A percentile compares a stretch with the other conserved stretches of the same genome.
These are phyloP conservation scores for Hyaena hyaena DNA, from an alignment of 2,113 vertebrate genomes.

Conservation along the genomic window DNA sequence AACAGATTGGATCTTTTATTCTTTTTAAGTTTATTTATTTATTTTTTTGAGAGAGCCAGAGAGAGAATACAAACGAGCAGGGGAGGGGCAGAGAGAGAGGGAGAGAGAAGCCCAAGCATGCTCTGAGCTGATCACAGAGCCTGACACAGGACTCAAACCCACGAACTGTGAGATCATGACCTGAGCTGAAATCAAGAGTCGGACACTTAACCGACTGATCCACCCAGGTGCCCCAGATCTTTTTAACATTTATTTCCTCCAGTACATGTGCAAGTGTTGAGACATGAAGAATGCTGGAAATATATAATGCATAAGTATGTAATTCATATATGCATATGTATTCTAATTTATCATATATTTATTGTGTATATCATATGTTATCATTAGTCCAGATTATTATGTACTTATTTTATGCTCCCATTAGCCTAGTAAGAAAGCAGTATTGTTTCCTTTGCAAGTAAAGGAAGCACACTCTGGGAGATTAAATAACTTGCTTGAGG, in stretches of 20 bases:
- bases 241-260: background rate
- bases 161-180: no score
- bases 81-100: no score
- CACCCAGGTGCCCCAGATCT: background rate
- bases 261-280: background rate
- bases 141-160: no score
- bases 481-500: background rate
- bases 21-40: no score
- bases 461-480: background rate
- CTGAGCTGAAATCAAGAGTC: no score
- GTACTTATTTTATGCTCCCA: background rate
- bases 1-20: background rate
- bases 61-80: no score
- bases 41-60: no score
- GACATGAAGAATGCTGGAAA: slow-evolving; percentile 13
- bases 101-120: no score
- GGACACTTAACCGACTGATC: no score
- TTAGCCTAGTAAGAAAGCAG: background rate
- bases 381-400: background rate
- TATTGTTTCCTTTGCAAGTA: background rate
- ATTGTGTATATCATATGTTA: background rate
- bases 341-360: background rate
- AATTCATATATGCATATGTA: background rate
- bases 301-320: background rate
- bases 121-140: no score